Base-by-base conservation (phyloP, 2,888 invertebrate genomes). In the Andrena praecox region DNA sequence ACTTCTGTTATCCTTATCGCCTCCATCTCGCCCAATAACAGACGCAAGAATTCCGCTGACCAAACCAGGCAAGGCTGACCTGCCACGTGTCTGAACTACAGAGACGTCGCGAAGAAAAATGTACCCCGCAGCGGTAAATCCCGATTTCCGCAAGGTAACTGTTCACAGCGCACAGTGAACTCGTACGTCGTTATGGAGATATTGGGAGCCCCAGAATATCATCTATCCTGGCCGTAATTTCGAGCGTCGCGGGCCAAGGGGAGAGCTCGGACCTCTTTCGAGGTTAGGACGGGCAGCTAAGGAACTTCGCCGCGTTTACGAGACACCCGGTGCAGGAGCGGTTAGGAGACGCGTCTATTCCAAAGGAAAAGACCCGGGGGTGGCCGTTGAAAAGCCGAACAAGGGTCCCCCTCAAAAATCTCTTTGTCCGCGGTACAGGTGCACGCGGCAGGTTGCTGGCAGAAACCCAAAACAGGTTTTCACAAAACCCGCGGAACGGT, bases 391-490 rank as follows among this genome's bases (percentile, higher is more conserved):
- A 87, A 90, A 89, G 90, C 80, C 87, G 83, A 87, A 90, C 88
- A 88, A 85, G 89, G 87, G 88, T 59, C 80, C 77, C 31, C 24
- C 72, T 80, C 67, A 68, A 50, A 68, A 50, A 48, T 81, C 80
- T 62, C 86, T 91, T 90, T 90, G 85, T 89, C 68, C 87, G 3
- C 3, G 56, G 84, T 77, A 84, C 92, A 92, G 92, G 92, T 92
- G 92, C 88, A 76, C 83, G 80, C 87, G 89, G 88, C 91, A 91
- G 91, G 92, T 91, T 91, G 89, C 86, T 90, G 91, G 90, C 90
- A 88, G 83, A 85, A 87, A 84, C 85, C 85, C 89, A 89, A 88
- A 91, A 90, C 89, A 91, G 90, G 90, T 90, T 89, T 89, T 88
- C 87, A 89, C 86, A 89, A 90, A 91, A 90, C 82, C 87, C 85